Evolutionary conservation across 2,888 invertebrate species (phyloP).

Genomic region (Steromphala cineraria): DNA sequence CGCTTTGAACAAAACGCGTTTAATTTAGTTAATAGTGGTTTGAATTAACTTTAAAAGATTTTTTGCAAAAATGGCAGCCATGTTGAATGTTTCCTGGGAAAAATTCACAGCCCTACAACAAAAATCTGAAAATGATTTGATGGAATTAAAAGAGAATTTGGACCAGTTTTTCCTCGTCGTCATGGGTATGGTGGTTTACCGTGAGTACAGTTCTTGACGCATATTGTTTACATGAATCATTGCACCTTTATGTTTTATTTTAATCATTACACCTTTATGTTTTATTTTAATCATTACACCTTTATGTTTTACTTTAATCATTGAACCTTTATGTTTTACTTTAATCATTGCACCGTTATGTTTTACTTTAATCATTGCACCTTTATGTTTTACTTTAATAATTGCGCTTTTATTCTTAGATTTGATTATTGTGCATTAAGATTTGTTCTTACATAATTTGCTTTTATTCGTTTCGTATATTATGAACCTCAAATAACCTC

Average conservation of each 20-base stretch:
- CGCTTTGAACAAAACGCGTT: not conserved
- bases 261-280: not conserved
- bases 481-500: too few relatives aligned
- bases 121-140: not conserved
- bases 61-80: not conserved
- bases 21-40: not conserved
- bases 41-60: not conserved
- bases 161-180: conserved; percentile 57
- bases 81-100: not conserved
- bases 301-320: too few relatives aligned
- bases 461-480: too few relatives aligned
- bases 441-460: too few relatives aligned
- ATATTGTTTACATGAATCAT: not conserved
- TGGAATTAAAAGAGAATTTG: conserved; percentile 34
- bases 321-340: too few relatives aligned
- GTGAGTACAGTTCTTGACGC: conserved; percentile 43
- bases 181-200: conserved; percentile 53
- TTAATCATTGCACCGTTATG: too few relatives aligned
- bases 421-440: too few relatives aligned
- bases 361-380: too few relatives aligned
- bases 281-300: too few relatives aligned
- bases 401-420: too few relatives aligned
- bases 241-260: not conserved
- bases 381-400: too few relatives aligned
- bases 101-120: not conserved